Base-by-base conservation (phyloP, 2,797 vertebrate genomes). In the Amniataba percoides region DNA sequence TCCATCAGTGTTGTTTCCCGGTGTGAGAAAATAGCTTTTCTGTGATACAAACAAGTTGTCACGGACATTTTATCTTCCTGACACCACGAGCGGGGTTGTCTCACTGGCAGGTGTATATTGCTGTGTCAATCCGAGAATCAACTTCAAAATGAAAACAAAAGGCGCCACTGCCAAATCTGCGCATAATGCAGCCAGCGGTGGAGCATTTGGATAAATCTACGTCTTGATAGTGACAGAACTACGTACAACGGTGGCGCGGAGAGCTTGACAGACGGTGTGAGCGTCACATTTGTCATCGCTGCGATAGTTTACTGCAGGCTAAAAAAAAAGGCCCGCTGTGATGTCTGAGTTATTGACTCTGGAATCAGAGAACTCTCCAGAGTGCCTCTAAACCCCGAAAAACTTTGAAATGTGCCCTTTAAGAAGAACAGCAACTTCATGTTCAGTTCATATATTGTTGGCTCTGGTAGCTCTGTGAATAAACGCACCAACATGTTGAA, bases 21-120 rank as follows among this genome's bases (percentile, higher is more conserved):
- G 55, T 45, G 68, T 34, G 85, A 73, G 79, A 71, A 88, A 90
- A 90, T 80, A 62, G 82, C 82, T 84, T 86, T 82, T 72, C 81
- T 51, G 58, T 19, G 76, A 72, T 74, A 77, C 85, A 87, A 87
- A 90, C 81, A 89, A 84, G 76, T 80, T 83, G 78, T 82, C 87
- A 70, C 10, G 36, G 86, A 80, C 63, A 68, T 84, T 84, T 88
- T 82, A 84, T 91, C 87, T 87, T 72, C 56, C 79, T 42, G 76
- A 87, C 77, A 73, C 62, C 45, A 78, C 73, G 48, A 42, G 78
- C 70, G 25, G 43, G 64, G 56, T 10, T 12, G 62, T 71, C 21
- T 77, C 52, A 9, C 40, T 74, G 80, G 81, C 85, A 85, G 81
- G 74, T 78, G 65, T 46, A 76, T 83, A 86, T 87, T 85, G 77